Evolutionary conservation across 1,140 invertebrate species (phyloP).

Genomic region (Magallana angulata): DNA sequence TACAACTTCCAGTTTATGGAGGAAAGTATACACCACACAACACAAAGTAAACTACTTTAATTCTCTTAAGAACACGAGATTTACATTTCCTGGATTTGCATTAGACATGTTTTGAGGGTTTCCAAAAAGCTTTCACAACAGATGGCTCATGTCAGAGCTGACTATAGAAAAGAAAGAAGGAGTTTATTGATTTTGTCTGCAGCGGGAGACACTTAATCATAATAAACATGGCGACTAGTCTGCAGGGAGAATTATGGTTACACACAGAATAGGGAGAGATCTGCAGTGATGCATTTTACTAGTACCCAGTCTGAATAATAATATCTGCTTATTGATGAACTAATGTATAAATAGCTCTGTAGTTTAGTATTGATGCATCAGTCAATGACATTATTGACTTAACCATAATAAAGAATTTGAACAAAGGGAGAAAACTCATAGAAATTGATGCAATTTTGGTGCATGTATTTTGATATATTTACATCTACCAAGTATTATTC

Average conservation of each 20-base stretch:
- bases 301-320: too few relatives aligned
- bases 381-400: too few relatives aligned
- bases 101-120: slow-evolving; percentile 17
- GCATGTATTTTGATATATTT: too few relatives aligned
- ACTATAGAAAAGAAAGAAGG: not conserved
- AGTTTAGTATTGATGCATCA: too few relatives aligned
- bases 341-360: too few relatives aligned
- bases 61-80: not conserved
- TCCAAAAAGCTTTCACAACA: not conserved
- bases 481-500: too few relatives aligned
- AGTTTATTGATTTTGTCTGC: slow-evolving; percentile 29
- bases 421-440: too few relatives aligned
- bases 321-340: too few relatives aligned
- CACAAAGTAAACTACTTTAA: slow-evolving; percentile 10
- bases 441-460: too few relatives aligned
- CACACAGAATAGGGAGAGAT: not conserved
- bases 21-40: too few relatives aligned
- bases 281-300: not conserved
- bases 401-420: too few relatives aligned
- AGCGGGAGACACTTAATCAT: slow-evolving; percentile 14
- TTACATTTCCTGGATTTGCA: not conserved
- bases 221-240: not conserved
- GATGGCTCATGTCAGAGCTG: not conserved
- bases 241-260: not conserved
- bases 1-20: too few relatives aligned